A percentile compares a stretch with the other conserved stretches of the same genome.
Conservation (phyloP, 2,888 invertebrate genomes). For the Rhorus exstirpatorius region DNA sequence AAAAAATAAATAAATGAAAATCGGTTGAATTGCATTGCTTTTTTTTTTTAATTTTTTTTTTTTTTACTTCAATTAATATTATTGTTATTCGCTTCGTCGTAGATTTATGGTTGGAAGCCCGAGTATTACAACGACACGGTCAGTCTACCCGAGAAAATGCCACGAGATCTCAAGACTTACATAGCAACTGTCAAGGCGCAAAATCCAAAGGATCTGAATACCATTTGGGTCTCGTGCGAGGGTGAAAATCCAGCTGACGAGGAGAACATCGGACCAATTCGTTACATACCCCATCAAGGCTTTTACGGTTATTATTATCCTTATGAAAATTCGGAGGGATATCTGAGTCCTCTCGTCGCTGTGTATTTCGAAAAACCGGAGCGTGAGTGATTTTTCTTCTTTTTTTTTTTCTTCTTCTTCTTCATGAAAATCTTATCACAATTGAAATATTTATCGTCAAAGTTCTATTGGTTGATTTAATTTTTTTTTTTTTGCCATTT, state of each 20-base stretch:
- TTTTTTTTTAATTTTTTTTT: slow-evolving; percentile 3
- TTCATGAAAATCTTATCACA: not conserved
- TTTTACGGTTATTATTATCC: slow-evolving; percentile 97
- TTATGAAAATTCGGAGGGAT: slow-evolving; percentile 94
- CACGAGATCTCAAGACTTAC: slow-evolving; percentile 89
- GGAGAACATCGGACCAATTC: slow-evolving; percentile 95
- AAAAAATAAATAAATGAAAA: not conserved
- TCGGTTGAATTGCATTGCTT: too few relatives aligned
- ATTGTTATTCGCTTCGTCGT: too few relatives aligned
- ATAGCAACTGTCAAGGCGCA: slow-evolving; percentile 88
- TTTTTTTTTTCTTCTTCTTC: not conserved
- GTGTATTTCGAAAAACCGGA: slow-evolving; percentile 94
- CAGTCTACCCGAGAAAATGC: slow-evolving; percentile 91
- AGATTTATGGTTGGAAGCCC: slow-evolving; percentile 96
- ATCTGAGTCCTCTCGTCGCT: slow-evolving; percentile 95
- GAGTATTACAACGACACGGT: slow-evolving; percentile 92
- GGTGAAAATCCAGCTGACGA: slow-evolving; percentile 97
- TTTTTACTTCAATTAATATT: too few relatives aligned
- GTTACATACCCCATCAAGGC: slow-evolving; percentile 93
- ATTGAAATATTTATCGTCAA: not conserved
- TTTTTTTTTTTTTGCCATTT: too few relatives aligned
- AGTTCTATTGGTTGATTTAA: too few relatives aligned
- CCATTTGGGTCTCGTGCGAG: slow-evolving; percentile 97
- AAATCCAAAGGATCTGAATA: slow-evolving; percentile 89
- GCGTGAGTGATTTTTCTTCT: slow-evolving; percentile 88